phyloP scores from a whole-genome alignment of 2,797 vertebrate species.

The Argentina silus region DNA sequence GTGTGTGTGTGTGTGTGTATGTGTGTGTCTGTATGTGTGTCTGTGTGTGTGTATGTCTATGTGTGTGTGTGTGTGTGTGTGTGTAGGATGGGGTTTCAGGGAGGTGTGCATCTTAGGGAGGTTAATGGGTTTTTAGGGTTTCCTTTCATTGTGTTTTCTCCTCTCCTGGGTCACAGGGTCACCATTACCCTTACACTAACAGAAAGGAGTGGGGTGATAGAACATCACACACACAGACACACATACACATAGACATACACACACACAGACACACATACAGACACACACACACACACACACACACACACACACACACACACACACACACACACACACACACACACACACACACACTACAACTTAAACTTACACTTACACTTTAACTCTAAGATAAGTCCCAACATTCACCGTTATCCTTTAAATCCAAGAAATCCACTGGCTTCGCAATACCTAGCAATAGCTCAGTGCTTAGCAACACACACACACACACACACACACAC shows the following conservation, averaged over 20 bases:
- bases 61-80: constrained; percentile 19
- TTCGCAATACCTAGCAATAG: too few relatives aligned
- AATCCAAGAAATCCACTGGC: too few relatives aligned
- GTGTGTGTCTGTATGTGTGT: constrained; percentile 21
- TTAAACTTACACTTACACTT: too few relatives aligned
- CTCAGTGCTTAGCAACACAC: not conserved
- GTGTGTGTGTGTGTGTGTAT: constrained; percentile 21
- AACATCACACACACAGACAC: constrained; percentile 2
- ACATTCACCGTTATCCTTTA: too few relatives aligned
- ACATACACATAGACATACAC: not conserved
- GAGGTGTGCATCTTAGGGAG: constrained; percentile 36
- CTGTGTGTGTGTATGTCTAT: constrained; percentile 10
- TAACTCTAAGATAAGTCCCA: too few relatives aligned
- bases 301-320: constrained; percentile 6
- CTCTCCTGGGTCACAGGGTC: constrained; percentile 48
- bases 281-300: too few relatives aligned
- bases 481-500: constrained; percentile 56
- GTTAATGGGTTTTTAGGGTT: constrained; percentile 51
- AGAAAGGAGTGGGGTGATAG: not conserved
- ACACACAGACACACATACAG: constrained; percentile 40
- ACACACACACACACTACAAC: too few relatives aligned
- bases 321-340: not conserved
- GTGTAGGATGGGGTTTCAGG: constrained; percentile 22
- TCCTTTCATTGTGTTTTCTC: constrained; percentile 72
- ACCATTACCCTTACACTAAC: constrained; percentile 22